These are phyloP conservation scores for Pterostichus niger DNA, from an alignment of 2,888 invertebrate species.

Conservation along the genomic window DNA sequence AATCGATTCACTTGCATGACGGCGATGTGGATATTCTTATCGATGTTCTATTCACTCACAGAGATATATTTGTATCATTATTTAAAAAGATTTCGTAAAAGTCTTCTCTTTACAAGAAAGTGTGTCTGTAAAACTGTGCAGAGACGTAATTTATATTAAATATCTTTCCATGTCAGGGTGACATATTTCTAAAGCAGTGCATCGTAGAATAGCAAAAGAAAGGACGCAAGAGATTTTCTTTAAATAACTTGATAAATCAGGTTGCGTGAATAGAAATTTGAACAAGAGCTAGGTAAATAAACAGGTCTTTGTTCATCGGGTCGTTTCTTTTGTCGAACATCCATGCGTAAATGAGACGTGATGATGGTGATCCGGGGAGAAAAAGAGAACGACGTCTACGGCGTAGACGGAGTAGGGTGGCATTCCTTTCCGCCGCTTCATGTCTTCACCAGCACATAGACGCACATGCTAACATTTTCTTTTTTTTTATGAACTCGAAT, in stretches of 20 bases:
- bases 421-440: slow-evolving; percentile 58
- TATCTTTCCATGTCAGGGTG: slow-evolving; percentile 1
- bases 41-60: too few relatives aligned
- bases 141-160: slow-evolving; percentile 9
- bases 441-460: slow-evolving; percentile 27
- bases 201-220: slow-evolving; percentile 1
- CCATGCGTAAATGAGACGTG: slow-evolving; percentile 65
- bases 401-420: slow-evolving; percentile 33
- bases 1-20: too few relatives aligned
- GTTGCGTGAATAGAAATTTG: slow-evolving; percentile 43
- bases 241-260: slow-evolving; percentile 58
- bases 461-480: neutral
- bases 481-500: neutral
- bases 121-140: too few relatives aligned
- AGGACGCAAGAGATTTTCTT: slow-evolving; percentile 19
- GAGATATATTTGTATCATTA: too few relatives aligned
- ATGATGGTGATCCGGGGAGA: slow-evolving; percentile 60
- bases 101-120: too few relatives aligned
- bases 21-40: too few relatives aligned
- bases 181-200: slow-evolving; percentile 29
- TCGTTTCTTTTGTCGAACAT: slow-evolving; percentile 59
- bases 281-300: slow-evolving; percentile 53
- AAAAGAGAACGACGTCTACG: slow-evolving; percentile 43
- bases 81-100: too few relatives aligned
- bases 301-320: slow-evolving; percentile 51